Evolutionary conservation across 2,113 vertebrate genomes (phyloP).

Genomic region (Vicugna pacos): DNA sequence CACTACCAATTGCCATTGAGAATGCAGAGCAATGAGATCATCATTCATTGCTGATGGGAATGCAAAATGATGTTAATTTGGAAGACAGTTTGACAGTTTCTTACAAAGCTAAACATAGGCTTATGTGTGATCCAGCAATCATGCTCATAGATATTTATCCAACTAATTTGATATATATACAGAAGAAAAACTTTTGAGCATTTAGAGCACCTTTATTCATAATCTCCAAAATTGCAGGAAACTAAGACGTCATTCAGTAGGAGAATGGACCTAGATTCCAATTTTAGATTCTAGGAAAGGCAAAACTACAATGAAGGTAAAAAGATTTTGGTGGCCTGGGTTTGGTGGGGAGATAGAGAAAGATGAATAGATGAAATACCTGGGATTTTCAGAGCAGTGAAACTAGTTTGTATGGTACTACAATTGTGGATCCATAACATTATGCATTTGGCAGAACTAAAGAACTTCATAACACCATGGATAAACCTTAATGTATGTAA

Average conservation of each 20-base stretch:
- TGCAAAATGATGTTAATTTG: background rate
- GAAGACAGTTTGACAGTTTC: background rate
- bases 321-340: background rate
- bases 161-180: background rate
- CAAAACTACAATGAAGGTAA: background rate
- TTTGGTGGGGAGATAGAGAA: background rate
- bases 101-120: background rate
- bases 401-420: background rate
- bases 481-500: background rate
- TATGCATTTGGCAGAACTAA: background rate
- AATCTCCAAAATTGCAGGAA: background rate
- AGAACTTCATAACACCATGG: background rate
- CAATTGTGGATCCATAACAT: background rate
- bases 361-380: background rate
- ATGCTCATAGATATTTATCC: background rate
- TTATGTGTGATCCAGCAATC: background rate
- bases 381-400: background rate
- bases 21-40: background rate
- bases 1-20: background rate
- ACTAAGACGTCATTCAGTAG: background rate
- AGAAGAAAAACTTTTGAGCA: background rate
- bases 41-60: background rate
- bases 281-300: background rate
- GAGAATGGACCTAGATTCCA: background rate
- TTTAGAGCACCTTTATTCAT: background rate